Percentiles rank a stretch among this genome's conserved stretches.
Conservation (phyloP, 2,888 invertebrate genomes). For the Hemithea aestivaria region DNA sequence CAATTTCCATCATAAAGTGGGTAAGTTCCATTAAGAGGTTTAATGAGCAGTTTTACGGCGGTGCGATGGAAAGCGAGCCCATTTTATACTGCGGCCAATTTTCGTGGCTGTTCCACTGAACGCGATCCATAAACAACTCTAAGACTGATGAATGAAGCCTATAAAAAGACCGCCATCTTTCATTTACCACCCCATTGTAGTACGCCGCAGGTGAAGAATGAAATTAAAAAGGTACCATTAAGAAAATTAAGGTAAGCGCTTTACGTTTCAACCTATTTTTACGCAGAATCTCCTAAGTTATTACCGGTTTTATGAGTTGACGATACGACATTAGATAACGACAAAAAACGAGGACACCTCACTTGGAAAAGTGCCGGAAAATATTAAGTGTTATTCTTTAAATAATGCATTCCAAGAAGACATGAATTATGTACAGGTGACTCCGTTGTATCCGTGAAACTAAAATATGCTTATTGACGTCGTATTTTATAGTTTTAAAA, state of each 20-base stretch:
- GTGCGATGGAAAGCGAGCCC: background rate
- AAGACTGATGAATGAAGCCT: conserved; percentile 39
- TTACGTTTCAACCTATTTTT: conserved; percentile 5
- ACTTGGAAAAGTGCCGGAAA: too few species aligned
- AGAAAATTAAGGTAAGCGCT: conserved; percentile 21
- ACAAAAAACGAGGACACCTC: background rate
- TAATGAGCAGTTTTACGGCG: too few species aligned
- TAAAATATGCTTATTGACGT: too few species aligned
- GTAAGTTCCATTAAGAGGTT: too few species aligned
- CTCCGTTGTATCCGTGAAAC: too few species aligned
- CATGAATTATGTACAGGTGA: too few species aligned
- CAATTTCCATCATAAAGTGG: too few species aligned
- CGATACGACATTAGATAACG: conserved; percentile 2
- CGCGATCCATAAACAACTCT: conserved; percentile 31
- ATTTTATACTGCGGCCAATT: conserved; percentile 5
- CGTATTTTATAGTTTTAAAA: too few species aligned
- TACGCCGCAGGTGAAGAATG: conserved; percentile 34
- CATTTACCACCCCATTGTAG: conserved; percentile 34
- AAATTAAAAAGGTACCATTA: conserved; percentile 31
- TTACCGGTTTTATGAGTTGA: conserved; percentile 5
- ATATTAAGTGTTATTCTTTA: too few species aligned
- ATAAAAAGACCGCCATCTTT: conserved; percentile 39
- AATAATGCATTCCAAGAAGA: too few species aligned
- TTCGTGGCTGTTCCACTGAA: conserved; percentile 30
- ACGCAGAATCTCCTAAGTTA: conserved; percentile 10